phyloP scores from a whole-genome alignment of 1,140 invertebrate genomes.

The Holotrichia oblita region DNA sequence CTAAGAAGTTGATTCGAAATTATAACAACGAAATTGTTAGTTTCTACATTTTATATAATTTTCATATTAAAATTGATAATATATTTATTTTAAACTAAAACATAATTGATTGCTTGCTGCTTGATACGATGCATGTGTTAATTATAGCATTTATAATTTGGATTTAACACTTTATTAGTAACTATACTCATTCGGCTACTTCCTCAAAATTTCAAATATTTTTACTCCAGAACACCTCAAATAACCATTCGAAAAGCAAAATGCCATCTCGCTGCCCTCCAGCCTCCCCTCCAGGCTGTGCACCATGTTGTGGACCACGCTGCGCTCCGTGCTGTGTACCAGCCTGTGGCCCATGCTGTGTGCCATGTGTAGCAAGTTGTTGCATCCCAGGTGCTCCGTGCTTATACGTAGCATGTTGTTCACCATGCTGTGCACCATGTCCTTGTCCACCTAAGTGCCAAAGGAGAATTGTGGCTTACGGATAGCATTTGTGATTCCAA shows the following conservation, averaged over 20 bases:
- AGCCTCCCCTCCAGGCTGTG: too few relatives aligned
- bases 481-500: too few relatives aligned
- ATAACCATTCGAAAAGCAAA: neutral
- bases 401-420: neutral
- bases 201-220: slow-evolving; percentile 7
- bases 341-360: neutral
- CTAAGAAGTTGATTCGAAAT: too few relatives aligned
- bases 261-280: neutral
- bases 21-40: too few relatives aligned
- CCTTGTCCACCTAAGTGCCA: neutral
- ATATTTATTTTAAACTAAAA: too few relatives aligned
- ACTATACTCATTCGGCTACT: neutral
- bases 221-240: neutral
- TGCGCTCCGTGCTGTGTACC: slow-evolving; percentile 14
- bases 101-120: too few relatives aligned
- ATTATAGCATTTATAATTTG: too few relatives aligned
- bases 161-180: too few relatives aligned
- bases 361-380: neutral
- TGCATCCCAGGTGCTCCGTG: neutral
- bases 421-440: slow-evolving; percentile 33
- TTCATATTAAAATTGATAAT: too few relatives aligned
- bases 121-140: too few relatives aligned
- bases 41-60: too few relatives aligned
- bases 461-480: too few relatives aligned
- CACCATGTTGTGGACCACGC: neutral